A percentile compares a stretch with the other conserved stretches of the same genome.
phyloP scores from a whole-genome alignment of 2,797 vertebrate species.

The Streptopelia turtur region DNA sequence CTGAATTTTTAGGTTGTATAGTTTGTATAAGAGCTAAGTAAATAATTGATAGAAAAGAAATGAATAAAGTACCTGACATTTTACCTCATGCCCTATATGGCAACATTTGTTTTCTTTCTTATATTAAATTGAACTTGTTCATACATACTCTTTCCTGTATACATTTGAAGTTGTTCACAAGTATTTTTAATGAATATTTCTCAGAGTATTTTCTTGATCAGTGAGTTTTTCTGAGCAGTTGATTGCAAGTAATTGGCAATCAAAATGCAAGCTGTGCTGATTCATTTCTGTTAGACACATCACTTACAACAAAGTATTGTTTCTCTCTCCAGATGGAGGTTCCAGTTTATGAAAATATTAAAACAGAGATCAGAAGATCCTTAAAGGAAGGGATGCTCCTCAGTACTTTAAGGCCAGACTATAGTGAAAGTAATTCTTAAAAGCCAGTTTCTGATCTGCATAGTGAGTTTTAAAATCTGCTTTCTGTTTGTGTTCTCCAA shows the following conservation, averaged over 20 bases:
- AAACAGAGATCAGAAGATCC: background rate
- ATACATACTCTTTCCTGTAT: background rate
- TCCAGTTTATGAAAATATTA: conserved; percentile 29
- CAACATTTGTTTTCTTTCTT: background rate
- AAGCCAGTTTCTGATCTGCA: background rate
- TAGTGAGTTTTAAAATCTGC: background rate
- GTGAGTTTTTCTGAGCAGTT: background rate
- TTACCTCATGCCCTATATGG: background rate
- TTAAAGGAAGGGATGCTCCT: background rate
- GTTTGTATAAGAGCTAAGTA: background rate
- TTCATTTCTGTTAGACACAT: conserved; percentile 40
- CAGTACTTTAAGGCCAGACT: background rate
- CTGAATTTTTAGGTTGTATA: background rate
- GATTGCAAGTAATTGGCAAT: conserved; percentile 48
- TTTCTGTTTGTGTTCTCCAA: background rate
- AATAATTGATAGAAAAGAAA: background rate
- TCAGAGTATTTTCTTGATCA: background rate
- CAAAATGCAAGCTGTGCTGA: conserved; percentile 44
- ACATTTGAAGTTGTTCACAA: background rate
- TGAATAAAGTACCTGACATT: background rate
- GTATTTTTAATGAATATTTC: conserved; percentile 27
- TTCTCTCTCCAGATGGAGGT: conserved; percentile 9
- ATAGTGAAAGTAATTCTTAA: background rate
- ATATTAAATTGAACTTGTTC: background rate
- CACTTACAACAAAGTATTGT: conserved; percentile 29